Conservation (phyloP, 1,140 invertebrate species). For the Homarus americanus region DNA sequence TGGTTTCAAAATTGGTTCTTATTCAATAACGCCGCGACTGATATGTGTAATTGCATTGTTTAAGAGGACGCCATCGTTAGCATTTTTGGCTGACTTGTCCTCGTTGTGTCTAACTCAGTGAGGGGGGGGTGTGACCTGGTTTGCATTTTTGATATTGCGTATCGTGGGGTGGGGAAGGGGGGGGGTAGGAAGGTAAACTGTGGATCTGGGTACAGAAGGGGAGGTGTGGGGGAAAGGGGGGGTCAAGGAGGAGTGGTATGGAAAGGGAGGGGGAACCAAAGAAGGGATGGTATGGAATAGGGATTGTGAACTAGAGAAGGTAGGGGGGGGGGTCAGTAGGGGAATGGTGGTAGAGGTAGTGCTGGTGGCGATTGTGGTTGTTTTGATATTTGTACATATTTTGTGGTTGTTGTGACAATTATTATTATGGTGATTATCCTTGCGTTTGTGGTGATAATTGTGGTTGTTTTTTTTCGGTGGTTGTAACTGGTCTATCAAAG, state of each 20-base stretch:
- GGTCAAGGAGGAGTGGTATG: not conserved
- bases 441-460: too few species aligned
- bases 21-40: constrained; percentile 29
- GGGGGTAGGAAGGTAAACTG: not conserved
- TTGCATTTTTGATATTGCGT: not conserved
- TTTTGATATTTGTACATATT: too few species aligned
- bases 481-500: too few species aligned
- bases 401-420: too few species aligned
- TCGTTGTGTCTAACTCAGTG: too few species aligned
- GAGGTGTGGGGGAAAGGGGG: not conserved
- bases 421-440: too few species aligned
- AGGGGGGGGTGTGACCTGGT: not conserved
- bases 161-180: not conserved
- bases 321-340: not conserved
- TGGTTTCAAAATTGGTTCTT: constrained; percentile 26
- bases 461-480: too few species aligned
- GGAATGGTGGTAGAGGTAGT: not conserved
- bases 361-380: too few species aligned
- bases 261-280: too few species aligned
- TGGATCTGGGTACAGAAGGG: too few species aligned
- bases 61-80: constrained; percentile 29
- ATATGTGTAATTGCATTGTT: constrained; percentile 47
- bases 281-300: too few species aligned
- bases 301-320: too few species aligned
- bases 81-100: constrained; percentile 20